Percentiles rank a stretch among this genome's conserved stretches.
Evolutionary conservation across 2,113 vertebrate species (phyloP).

Genomic region (Actenoides lindsayi): DNA sequence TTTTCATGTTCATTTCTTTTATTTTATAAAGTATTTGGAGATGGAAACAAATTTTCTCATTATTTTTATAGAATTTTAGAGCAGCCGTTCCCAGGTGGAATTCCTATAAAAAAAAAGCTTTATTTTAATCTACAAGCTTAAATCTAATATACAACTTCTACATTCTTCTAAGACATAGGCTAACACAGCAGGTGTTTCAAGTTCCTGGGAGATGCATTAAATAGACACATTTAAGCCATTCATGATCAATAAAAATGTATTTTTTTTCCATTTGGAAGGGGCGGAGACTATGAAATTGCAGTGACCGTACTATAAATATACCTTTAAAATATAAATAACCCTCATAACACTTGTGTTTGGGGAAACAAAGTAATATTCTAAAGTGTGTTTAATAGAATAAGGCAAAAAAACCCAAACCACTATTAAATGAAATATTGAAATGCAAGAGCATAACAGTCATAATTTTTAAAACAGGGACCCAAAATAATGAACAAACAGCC

Average conservation of each 20-base stretch:
- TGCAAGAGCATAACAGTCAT: not conserved
- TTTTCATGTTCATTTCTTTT: slow-evolving; percentile 36
- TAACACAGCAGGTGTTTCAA: slow-evolving; percentile 61
- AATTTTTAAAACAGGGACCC: slow-evolving; percentile 38
- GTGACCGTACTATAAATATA: not conserved
- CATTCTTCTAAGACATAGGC: slow-evolving; percentile 41
- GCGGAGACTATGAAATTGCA: slow-evolving; percentile 51
- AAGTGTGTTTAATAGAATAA: slow-evolving; percentile 31
- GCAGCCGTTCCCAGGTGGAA: slow-evolving; percentile 13
- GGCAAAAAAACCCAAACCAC: not conserved
- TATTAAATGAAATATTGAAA: slow-evolving; percentile 30
- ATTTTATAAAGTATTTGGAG: not conserved
- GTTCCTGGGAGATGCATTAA: slow-evolving; percentile 62
- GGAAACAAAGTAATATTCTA: slow-evolving; percentile 34
- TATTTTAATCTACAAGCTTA: slow-evolving; percentile 32
- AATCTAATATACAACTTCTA: slow-evolving; percentile 15
- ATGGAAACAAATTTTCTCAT: slow-evolving; percentile 26
- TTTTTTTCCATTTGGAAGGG: not conserved
- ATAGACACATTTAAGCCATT: slow-evolving; percentile 45
- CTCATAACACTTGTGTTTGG: not conserved
- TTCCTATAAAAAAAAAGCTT: slow-evolving; percentile 45
- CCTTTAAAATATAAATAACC: slow-evolving; percentile 36
- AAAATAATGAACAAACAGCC: slow-evolving; percentile 52
- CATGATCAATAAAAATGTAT: not conserved
- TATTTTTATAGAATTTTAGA: slow-evolving; percentile 27